Base-by-base conservation (phyloP, 2,797 vertebrate species). In the Sus cebifrons region DNA sequence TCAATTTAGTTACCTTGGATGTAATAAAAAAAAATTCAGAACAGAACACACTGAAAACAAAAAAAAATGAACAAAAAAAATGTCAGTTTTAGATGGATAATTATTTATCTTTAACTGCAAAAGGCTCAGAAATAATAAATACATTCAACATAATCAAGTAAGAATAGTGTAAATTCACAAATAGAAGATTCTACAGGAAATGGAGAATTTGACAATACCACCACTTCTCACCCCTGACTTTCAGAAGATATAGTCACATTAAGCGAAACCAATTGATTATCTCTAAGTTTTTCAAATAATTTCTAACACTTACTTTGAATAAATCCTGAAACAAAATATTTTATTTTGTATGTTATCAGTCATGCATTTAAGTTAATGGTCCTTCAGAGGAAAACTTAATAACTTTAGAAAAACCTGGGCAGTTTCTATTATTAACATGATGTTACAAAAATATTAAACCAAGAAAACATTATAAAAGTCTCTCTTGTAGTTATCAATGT, bases 401-500 rank as follows among this genome's bases (percentile, higher is more conserved):
- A 78, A 70, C 36, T 83, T 58, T 77, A 89, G 54, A 62, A 96
- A 96, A 94, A 90, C 60, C 64, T 91, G 16, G 25, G 32, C 52
- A 21, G 32, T 74, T 89, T 91, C 60, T 83, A 68, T 74, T 91
- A 79, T 3, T 74, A 89, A 78, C 14, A 95, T 75, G 18, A 83
- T 62, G 4, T 75, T 87, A 85, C 2, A 86, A 89, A 97, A 96
- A 94, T 86, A 97, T 16, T 79, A 73, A 89, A 49, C 68, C 9
- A 89, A 29, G 29, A 91, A 92, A 91, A 91, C 36, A 93, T 23
- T 74, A 75, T 60, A 78, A 78, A 65, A 85, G 84, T 74, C 23
- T 92, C 60, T 86, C 52, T 93, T n/a, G 83, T 25, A 67, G 13
- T 89, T 86, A 86, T 77, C 44, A 87, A 25, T 27, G 81, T 54